A percentile compares a stretch with the other conserved stretches of the same genome.
Conservation (phyloP, 2,113 vertebrate species). For the Pachycephala philippinensis region DNA sequence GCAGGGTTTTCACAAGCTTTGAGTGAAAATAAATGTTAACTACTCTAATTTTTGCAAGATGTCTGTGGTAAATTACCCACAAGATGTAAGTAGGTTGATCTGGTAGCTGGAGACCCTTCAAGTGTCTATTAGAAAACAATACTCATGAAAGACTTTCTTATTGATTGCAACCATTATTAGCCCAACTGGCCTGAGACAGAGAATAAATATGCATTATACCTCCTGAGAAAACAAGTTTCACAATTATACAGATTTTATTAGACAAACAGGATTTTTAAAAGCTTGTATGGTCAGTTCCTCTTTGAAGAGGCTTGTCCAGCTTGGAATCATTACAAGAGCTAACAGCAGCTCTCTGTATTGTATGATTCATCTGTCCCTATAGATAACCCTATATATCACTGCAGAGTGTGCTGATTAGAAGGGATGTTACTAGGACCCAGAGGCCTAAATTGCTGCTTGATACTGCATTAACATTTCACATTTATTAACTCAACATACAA, state of each 20-base stretch:
- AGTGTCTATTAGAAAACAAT: slow-evolving; percentile 66
- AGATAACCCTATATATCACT: slow-evolving; percentile 30
- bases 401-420: slow-evolving; percentile 42
- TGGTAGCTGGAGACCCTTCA: slow-evolving; percentile 59
- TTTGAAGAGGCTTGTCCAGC: slow-evolving; percentile 40
- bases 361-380: slow-evolving; percentile 38
- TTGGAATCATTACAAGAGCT: slow-evolving; percentile 19
- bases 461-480: slow-evolving; percentile 61
- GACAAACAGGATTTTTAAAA: slow-evolving; percentile 62
- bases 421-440: slow-evolving; percentile 19
- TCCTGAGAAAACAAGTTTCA: slow-evolving; percentile 75
- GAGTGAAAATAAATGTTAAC: slow-evolving; percentile 51
- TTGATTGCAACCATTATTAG: slow-evolving; percentile 77
- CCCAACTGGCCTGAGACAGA: slow-evolving; percentile 58
- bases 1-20: background rate
- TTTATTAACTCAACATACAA: slow-evolving; percentile 68
- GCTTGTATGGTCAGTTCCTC: slow-evolving; percentile 39
- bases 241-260: slow-evolving; percentile 69
- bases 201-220: slow-evolving; percentile 64
- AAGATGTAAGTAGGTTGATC: slow-evolving; percentile 64
- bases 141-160: slow-evolving; percentile 72
- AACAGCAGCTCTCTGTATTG: background rate
- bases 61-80: slow-evolving; percentile 44
- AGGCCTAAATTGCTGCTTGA: slow-evolving; percentile 62
- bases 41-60: slow-evolving; percentile 51